A percentile compares a stretch with the other conserved stretches of the same genome.
Evolutionary conservation across 2,113 vertebrate genomes (phyloP).

Genomic region (Paedocypris sp.): DNA sequence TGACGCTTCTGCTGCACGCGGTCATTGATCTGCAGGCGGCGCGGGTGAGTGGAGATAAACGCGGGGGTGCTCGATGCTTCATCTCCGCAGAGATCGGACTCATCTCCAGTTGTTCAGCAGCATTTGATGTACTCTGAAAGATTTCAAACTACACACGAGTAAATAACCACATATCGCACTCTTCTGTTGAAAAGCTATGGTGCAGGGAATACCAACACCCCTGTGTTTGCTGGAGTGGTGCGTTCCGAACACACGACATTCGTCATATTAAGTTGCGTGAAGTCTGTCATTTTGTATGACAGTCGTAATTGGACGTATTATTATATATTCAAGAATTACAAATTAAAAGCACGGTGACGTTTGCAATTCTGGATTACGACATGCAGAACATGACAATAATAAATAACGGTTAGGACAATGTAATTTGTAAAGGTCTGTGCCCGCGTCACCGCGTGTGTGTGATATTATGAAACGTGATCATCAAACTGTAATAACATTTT

Average conservation of each 20-base stretch:
- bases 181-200: neutral
- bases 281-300: neutral
- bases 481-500: no score
- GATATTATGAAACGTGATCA: no score
- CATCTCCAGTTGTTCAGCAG: neutral
- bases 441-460: no score
- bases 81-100: neutral
- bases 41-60: neutral
- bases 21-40: neutral
- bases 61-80: neutral
- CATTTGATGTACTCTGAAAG: neutral
- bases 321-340: neutral
- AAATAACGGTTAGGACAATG: no score
- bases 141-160: neutral
- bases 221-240: neutral
- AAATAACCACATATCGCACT: neutral
- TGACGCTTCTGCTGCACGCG: slow-evolving; percentile 16
- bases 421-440: no score
- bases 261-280: neutral
- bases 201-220: slow-evolving; percentile 26
- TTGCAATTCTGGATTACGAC: no score
- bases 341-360: no score
- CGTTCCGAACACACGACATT: neutral
- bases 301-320: neutral
- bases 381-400: no score